Evolutionary conservation across 2,888 invertebrate species (phyloP), one percentile per base, ranked within the genome.

Genomic region (Dyspetes luteomarginatus): DNA sequence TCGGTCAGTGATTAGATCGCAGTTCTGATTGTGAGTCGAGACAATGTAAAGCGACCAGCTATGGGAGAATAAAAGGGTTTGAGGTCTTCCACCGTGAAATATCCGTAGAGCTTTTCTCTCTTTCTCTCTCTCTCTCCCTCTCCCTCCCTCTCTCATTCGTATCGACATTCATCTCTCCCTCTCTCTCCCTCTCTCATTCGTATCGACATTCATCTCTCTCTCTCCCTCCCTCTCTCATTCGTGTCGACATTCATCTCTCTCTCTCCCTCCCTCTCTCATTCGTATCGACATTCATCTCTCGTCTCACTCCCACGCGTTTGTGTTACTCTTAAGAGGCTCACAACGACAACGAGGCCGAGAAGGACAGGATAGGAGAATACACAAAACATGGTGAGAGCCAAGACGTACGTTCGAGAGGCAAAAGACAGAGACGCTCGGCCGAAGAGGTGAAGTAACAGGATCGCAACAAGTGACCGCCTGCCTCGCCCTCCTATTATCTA

Each of bases 361-460:
- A 62, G 60, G 62, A 78, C 67, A 22, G 48, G 52, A 48, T 24
- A 65, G 68, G 69, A 65, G 48, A 60, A 62, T 45, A 30, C 72
- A 64, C 55, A 62, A 48, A 67, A 30, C 58, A 45, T 41, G 64
- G 65, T 41, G 64, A 55, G 77, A 68, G 64, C 22, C 15, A 41
- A 72, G 72, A 72, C 41, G 48, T 12, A 48, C 41, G 67, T 36
- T 64, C 56, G 68, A 76, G 72, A 68, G 60, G 36, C 9, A 12
- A 68, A 69, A 72, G 81, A 78, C 81, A 50, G 85, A 85, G 81
- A 75, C 83, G 83, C 80, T 64, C 77, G 84, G 83, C 77, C 83
- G 86, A 86, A 86, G 87, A 89, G 89, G 89, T 89, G 89, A 89
- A 89, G 86, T 89, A 89, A 89, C 89, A 89, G 89, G 88, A 89